Evolutionary conservation across 2,113 vertebrate genomes (phyloP).

Genomic region (human (Homo sapiens)): GRCh38 chr12:58481001-58481500

Average conservation of each 20-base stretch:
- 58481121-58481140: background rate
- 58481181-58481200: background rate
- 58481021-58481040: background rate
- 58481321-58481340: background rate
- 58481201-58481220: background rate
- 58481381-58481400: background rate
- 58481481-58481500: slow-evolving; percentile 47
- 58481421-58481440: slow-evolving; percentile 24
- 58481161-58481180: background rate
- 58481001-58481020: background rate
- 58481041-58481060: background rate
- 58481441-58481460: slow-evolving; percentile 48
- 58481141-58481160: background rate
- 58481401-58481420: slow-evolving; percentile 17
- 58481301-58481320: background rate
- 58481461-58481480: slow-evolving; percentile 26
- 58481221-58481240: background rate
- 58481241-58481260: slow-evolving; percentile 32
- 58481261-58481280: slow-evolving; percentile 27
- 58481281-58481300: background rate
- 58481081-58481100: background rate
- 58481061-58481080: background rate
- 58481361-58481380: background rate
- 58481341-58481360: background rate
- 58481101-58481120: background rate